A percentile compares a stretch with the other conserved stretches of the same genome.
Conservation (phyloP, 2,113 vertebrate genomes). For the Circaetus cinerascens region DNA sequence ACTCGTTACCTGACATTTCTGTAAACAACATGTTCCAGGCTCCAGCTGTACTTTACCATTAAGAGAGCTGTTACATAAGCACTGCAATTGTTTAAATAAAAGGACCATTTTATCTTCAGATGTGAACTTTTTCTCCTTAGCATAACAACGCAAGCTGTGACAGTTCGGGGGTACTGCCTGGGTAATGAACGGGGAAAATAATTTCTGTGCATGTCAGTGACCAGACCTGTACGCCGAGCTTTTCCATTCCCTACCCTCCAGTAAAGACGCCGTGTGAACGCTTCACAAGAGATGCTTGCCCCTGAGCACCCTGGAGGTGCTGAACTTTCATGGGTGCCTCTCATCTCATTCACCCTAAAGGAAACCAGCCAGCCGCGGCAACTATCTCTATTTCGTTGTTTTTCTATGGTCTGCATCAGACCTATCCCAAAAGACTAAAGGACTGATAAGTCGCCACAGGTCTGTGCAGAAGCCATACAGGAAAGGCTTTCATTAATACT, state of each 20-base stretch:
- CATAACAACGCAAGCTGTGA: neutral
- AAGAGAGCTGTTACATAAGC: slow-evolving; percentile 9
- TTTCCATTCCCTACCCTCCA: neutral
- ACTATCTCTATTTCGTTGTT: neutral
- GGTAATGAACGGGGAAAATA: neutral
- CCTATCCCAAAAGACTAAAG: neutral
- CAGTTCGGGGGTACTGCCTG: neutral
- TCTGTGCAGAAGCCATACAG: neutral
- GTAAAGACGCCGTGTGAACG: neutral
- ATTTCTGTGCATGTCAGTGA: neutral
- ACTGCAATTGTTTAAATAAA: neutral
- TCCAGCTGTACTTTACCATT: slow-evolving; percentile 16
- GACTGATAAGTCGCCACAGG: neutral
- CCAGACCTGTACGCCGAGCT: neutral
- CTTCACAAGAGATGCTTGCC: neutral
- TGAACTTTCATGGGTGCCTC: neutral
- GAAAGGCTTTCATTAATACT: neutral
- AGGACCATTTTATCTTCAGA: neutral
- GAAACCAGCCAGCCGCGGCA: neutral
- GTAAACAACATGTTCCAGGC: slow-evolving; percentile 17
- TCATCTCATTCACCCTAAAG: neutral
- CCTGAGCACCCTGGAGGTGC: neutral
- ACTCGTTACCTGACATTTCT: neutral
- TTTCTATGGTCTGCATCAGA: neutral
- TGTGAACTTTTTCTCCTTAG: neutral